Conservation (phyloP, 1,140 invertebrate species). For the Phymastichus coffea region DNA sequence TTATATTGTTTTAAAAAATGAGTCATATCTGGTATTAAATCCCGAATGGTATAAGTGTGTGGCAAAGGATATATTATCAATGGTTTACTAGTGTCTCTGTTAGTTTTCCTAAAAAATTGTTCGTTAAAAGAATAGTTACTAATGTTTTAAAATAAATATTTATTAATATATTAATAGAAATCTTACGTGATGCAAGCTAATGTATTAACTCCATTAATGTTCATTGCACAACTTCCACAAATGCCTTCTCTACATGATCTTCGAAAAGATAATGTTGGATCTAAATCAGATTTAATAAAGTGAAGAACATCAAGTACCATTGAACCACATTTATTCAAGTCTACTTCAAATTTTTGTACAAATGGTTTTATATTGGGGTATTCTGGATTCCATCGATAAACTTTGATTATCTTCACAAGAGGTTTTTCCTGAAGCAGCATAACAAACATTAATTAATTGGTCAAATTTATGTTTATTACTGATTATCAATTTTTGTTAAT, state of each 20-base stretch:
- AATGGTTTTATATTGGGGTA: constrained; percentile 71
- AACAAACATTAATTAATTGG: no score
- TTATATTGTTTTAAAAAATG: constrained; percentile 86
- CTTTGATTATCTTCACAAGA: constrained; percentile 67
- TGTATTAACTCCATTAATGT: constrained; percentile 83
- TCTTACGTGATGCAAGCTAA: constrained; percentile 79
- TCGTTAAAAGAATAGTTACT: no score
- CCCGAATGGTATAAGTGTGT: constrained; percentile 90
- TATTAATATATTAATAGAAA: constrained; percentile 15
- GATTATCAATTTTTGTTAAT: no score
- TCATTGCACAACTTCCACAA: constrained; percentile 89
- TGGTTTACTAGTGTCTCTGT: constrained; percentile 54
- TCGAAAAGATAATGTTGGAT: constrained; percentile 80
- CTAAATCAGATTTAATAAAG: constrained; percentile 85
- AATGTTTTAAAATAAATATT: constrained; percentile 7
- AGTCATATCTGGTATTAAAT: constrained; percentile 85
- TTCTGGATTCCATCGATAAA: constrained; percentile 95
- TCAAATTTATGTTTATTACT: no score
- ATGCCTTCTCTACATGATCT: constrained; percentile 86
- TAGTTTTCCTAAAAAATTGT: constrained; percentile 38
- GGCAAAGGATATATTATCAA: constrained; percentile 84
- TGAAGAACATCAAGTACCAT: constrained; percentile 87
- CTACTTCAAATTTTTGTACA: constrained; percentile 74
- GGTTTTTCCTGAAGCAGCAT: no score
- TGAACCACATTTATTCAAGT: constrained; percentile 71